phyloP scores from a whole-genome alignment of 2,888 invertebrate genomes.

The Ctenicera cuprea region DNA sequence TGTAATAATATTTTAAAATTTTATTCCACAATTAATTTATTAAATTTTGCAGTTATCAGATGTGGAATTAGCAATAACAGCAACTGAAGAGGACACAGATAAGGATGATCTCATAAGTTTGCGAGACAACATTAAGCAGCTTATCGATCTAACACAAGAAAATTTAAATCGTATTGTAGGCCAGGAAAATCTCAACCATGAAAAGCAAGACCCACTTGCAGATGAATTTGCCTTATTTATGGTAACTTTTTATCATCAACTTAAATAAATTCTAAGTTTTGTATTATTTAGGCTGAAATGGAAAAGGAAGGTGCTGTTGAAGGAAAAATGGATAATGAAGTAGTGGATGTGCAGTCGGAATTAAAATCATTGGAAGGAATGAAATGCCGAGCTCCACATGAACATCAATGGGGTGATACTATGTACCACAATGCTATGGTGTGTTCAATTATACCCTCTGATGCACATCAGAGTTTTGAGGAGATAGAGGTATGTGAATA shows the following conservation, averaged over 20 bases:
- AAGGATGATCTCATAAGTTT: constrained; percentile 77
- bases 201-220: constrained; percentile 68
- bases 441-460: constrained; percentile 78
- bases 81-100: constrained; percentile 72
- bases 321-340: constrained; percentile 31
- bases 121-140: constrained; percentile 79
- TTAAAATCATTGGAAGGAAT: constrained; percentile 84
- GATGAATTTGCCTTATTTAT: constrained; percentile 82
- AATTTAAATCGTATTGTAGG: constrained; percentile 69
- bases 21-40: constrained; percentile 7
- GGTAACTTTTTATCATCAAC: constrained; percentile 70
- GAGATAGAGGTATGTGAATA: constrained; percentile 77
- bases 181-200: constrained; percentile 50
- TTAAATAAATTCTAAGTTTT: constrained; percentile 55
- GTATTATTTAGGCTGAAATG: constrained; percentile 66
- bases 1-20: neutral
- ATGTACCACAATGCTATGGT: constrained; percentile 92
- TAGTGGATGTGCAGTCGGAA: constrained; percentile 74
- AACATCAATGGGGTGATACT: constrained; percentile 86
- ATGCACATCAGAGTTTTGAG: constrained; percentile 74
- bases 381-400: constrained; percentile 91
- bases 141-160: constrained; percentile 82
- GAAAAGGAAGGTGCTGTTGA: constrained; percentile 64
- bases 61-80: constrained; percentile 77
- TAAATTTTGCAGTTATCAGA: constrained; percentile 65